A percentile compares a stretch with the other conserved stretches of the same genome.
These are phyloP conservation scores for Pogonus chalceus DNA, from an alignment of 1,140 invertebrate species.

Conservation along the genomic window DNA sequence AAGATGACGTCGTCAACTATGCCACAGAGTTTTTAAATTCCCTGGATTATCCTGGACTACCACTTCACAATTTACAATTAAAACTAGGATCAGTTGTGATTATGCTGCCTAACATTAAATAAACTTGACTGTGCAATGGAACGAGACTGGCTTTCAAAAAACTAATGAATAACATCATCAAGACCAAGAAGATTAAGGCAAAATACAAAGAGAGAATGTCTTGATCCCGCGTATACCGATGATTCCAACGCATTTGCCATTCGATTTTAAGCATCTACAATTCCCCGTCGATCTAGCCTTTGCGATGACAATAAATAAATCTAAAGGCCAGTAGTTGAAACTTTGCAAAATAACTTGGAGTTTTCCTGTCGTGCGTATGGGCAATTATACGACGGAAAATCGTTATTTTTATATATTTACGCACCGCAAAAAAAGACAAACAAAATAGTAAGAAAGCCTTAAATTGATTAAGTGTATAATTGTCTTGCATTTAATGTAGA, in stretches of 20 bases:
- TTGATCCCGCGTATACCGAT: slow-evolving; percentile 35
- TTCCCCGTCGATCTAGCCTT: slow-evolving; percentile 40
- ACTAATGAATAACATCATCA: slow-evolving; percentile 28
- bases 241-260: slow-evolving; percentile 31
- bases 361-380: slow-evolving; percentile 34
- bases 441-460: too few relatives aligned
- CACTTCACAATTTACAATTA: slow-evolving; percentile 27
- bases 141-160: slow-evolving; percentile 29
- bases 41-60: slow-evolving; percentile 18
- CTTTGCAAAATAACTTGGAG: slow-evolving; percentile 31
- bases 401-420: slow-evolving; percentile 31
- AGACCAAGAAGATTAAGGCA: slow-evolving; percentile 26
- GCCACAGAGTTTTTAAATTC: slow-evolving; percentile 17
- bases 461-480: too few relatives aligned
- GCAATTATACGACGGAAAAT: slow-evolving; percentile 38
- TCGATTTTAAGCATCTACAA: slow-evolving; percentile 33
- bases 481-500: too few relatives aligned
- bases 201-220: slow-evolving; percentile 26
- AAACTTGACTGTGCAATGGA: slow-evolving; percentile 34
- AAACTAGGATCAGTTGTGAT: slow-evolving; percentile 33
- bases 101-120: slow-evolving; percentile 31
- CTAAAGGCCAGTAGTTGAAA: slow-evolving; percentile 38
- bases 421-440: slow-evolving; percentile 22
- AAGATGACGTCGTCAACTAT: slow-evolving; percentile 18
- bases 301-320: slow-evolving; percentile 43